phyloP scores from a whole-genome alignment of 2,113 vertebrate species.

The Synchiropus splendidus region DNA sequence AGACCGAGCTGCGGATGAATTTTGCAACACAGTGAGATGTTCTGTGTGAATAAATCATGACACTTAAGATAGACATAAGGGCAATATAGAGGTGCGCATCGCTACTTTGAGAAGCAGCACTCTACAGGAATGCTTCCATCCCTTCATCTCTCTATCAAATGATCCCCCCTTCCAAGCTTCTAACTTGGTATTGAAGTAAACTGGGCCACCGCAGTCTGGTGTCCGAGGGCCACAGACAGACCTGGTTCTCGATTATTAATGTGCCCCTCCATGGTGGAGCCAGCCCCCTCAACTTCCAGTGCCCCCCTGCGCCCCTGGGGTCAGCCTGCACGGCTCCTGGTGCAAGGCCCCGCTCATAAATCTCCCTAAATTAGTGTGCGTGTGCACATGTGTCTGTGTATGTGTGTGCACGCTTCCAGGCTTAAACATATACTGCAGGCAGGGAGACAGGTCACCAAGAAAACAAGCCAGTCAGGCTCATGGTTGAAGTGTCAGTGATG shows the following conservation, averaged over 20 bases:
- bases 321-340: constrained; percentile 86
- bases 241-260: constrained; percentile 83
- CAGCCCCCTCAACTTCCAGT: constrained; percentile 34
- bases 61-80: constrained; percentile 70
- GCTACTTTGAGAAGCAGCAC: constrained; percentile 43
- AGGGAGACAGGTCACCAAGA: constrained; percentile 77
- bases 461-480: constrained; percentile 85
- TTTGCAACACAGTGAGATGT: constrained; percentile 79
- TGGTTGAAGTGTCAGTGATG: constrained; percentile 89
- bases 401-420: constrained; percentile 15
- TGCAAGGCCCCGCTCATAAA: constrained; percentile 84
- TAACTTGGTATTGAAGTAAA: constrained; percentile 19
- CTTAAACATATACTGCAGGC: constrained; percentile 73
- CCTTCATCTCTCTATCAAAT: constrained; percentile 9
- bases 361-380: constrained; percentile 84
- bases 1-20: constrained; percentile 68
- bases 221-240: constrained; percentile 58
- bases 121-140: constrained; percentile 32
- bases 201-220: constrained; percentile 44
- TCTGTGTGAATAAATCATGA: constrained; percentile 81
- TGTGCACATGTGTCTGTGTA: constrained; percentile 20
- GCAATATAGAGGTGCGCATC: constrained; percentile 49
- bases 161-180: background rate
- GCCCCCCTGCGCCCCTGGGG: constrained; percentile 75
- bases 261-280: constrained; percentile 68